Evolutionary conservation across 2,797 vertebrate species (phyloP).

Genomic region (Chaunax sp.): DNA sequence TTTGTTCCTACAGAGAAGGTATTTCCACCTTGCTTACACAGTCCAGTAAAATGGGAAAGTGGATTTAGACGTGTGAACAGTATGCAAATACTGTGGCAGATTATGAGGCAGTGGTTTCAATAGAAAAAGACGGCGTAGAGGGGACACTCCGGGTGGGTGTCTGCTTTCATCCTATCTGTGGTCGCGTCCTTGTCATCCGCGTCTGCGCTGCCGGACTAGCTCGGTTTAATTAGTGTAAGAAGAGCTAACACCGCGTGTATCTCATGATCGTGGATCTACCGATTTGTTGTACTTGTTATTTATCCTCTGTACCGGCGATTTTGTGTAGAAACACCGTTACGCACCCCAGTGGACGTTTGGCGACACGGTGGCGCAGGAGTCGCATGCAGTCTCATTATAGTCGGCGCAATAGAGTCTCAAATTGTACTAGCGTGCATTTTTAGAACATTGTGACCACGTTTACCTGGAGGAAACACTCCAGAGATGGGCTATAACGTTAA

Average conservation of each 20-base stretch:
- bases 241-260: constrained; percentile 10
- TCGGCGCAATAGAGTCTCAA: neutral
- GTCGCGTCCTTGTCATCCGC: constrained; percentile 19
- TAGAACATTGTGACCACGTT: constrained; percentile 12
- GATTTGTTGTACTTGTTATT: constrained; percentile 15
- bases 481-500: neutral
- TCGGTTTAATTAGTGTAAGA: constrained; percentile 7
- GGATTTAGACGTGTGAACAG: neutral
- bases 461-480: constrained; percentile 1
- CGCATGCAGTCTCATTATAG: constrained; percentile 37
- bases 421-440: neutral
- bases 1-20: neutral
- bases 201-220: constrained; percentile 6
- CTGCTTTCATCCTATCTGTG: constrained; percentile 25
- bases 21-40: neutral
- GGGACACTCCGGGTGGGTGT: constrained; percentile 16
- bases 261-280: neutral
- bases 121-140: constrained; percentile 1
- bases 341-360: constrained; percentile 78
- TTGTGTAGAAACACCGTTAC: constrained; percentile 61
- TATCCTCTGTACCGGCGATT: constrained; percentile 8
- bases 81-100: neutral
- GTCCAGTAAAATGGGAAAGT: neutral
- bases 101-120: neutral
- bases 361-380: constrained; percentile 70